Conservation (phyloP, 1,140 invertebrate species). For the Archegozetes longisetosus region DNA sequence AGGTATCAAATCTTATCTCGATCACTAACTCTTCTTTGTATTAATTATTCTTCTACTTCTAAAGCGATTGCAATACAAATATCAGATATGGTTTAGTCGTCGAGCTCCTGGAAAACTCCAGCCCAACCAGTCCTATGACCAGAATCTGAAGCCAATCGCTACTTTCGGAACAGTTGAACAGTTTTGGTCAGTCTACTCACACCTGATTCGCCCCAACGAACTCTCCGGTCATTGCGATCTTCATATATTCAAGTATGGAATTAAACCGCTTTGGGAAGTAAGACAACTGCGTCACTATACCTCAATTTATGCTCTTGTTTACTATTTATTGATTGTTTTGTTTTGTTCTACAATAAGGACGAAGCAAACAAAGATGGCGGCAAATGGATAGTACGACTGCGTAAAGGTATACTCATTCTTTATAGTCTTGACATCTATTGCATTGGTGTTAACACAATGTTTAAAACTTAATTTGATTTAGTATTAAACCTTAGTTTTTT, state of each 20-base stretch:
- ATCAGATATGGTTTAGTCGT: conserved; percentile 75
- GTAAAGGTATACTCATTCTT: conserved; percentile 44
- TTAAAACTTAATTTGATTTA: too few species aligned
- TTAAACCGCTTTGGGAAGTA: conserved; percentile 96
- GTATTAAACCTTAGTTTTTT: too few species aligned
- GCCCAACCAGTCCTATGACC: conserved; percentile 46
- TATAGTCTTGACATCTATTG: background rate
- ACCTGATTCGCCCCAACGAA: conserved; percentile 70
- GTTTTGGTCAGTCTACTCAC: conserved; percentile 89
- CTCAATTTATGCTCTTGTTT: background rate
- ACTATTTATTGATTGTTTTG: background rate
- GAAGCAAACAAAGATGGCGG: conserved; percentile 84
- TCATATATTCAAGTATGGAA: conserved; percentile 94
- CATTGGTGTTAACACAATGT: too few species aligned
- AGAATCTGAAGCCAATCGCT: conserved; percentile 58
- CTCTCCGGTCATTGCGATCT: conserved; percentile 80
- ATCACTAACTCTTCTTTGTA: background rate
- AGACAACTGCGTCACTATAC: conserved; percentile 18
- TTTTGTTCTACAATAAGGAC: conserved; percentile 42
- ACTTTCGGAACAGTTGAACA: conserved; percentile 61
- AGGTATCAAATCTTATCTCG: background rate
- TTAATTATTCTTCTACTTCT: background rate
- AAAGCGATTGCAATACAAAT: conserved; percentile 66
- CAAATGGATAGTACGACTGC: conserved; percentile 87
- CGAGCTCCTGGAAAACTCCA: conserved; percentile 48